Conservation (phyloP, 2,888 invertebrate species). For the Cheiracanthium punctorium region DNA sequence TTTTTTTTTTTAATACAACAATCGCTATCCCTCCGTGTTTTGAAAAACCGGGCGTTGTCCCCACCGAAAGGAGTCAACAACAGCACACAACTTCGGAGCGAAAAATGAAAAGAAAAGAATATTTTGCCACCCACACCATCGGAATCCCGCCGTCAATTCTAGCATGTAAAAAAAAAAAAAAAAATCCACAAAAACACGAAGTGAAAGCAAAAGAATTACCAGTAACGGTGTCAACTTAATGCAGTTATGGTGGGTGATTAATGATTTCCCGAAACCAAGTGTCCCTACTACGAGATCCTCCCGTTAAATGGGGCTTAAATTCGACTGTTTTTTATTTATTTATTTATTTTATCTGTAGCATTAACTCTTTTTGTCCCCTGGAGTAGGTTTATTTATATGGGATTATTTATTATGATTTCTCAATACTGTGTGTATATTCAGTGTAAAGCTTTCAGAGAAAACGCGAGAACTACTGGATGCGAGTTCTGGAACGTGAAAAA, state of each 20-base stretch:
- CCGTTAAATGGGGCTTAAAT: constrained; percentile 67
- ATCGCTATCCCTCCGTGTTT: background rate
- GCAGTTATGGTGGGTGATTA: constrained; percentile 65
- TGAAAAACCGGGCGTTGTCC: constrained; percentile 12
- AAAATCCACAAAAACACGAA: constrained; percentile 35
- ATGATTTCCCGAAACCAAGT: constrained; percentile 57
- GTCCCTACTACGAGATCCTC: constrained; percentile 24
- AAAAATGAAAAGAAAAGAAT: background rate
- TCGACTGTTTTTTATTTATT: constrained; percentile 30
- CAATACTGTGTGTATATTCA: constrained; percentile 36
- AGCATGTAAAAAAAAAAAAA: background rate
- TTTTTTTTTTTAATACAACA: background rate
- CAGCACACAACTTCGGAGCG: background rate
- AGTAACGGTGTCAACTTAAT: constrained; percentile 65
- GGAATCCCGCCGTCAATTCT: constrained; percentile 1
- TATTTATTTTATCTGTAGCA: background rate
- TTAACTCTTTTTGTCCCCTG: constrained; percentile 12
- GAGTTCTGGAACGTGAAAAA: too few relatives aligned
- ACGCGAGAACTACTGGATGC: too few relatives aligned
- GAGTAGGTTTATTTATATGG: constrained; percentile 61
- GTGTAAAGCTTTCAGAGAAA: too few relatives aligned
- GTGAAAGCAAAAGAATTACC: constrained; percentile 55
- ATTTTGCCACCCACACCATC: constrained; percentile 20
- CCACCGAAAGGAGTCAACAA: background rate
- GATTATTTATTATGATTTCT: constrained; percentile 67